These are phyloP conservation scores for Pteronura brasiliensis DNA, from an alignment of 2,113 vertebrate species.

Conservation along the genomic window DNA sequence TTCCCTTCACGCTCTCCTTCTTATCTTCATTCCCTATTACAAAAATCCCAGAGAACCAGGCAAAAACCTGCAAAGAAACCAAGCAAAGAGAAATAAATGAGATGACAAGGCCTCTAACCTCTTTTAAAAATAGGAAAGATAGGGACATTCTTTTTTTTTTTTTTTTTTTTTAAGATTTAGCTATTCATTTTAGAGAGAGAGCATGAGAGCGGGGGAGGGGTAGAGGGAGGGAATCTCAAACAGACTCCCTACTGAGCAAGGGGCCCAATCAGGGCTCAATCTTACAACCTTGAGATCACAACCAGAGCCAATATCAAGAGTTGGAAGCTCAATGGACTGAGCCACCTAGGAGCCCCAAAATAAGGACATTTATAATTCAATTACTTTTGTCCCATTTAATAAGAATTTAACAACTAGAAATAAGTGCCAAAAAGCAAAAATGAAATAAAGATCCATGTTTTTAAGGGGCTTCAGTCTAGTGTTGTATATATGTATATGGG, in stretches of 20 bases:
- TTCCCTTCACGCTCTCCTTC: not conserved
- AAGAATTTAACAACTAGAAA: not conserved
- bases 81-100: not conserved
- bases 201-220: too few species aligned
- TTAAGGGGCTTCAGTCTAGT: not conserved
- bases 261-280: too few species aligned
- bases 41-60: not conserved
- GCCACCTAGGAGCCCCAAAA: too few species aligned
- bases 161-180: not conserved
- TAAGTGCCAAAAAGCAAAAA: not conserved
- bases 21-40: not conserved
- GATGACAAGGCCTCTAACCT: not conserved
- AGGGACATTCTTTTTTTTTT: not conserved
- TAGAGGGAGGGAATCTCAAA: too few species aligned
- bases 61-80: not conserved
- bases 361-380: not conserved
- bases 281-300: too few species aligned
- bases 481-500: not conserved
- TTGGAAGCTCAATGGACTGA: not conserved
- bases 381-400: not conserved
- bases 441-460: not conserved
- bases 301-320: too few species aligned
- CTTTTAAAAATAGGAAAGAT: not conserved
- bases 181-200: too few species aligned
- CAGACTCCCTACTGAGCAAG: too few species aligned